Conservation (phyloP, 2,113 vertebrate species). For the Calyptommatus sinebrachiatus region DNA sequence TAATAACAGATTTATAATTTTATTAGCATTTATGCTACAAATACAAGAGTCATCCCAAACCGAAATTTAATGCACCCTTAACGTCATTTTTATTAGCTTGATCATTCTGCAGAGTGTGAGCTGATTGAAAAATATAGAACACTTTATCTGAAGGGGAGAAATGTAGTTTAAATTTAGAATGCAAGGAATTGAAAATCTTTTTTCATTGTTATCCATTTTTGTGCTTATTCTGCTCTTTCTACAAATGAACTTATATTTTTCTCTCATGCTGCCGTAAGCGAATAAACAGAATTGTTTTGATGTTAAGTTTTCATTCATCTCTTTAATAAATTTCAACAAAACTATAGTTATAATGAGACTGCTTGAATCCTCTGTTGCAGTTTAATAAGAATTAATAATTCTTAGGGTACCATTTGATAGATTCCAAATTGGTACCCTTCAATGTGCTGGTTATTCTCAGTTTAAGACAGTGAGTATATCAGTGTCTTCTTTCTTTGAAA, state of each 20-base stretch:
- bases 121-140: slow-evolving; percentile 54
- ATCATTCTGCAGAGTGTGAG: slow-evolving; percentile 63
- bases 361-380: not conserved
- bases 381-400: not conserved
- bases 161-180: slow-evolving; percentile 25
- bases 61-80: slow-evolving; percentile 69
- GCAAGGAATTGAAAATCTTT: slow-evolving; percentile 22
- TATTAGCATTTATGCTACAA: slow-evolving; percentile 74
- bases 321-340: slow-evolving; percentile 1
- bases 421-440: not conserved
- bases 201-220: not conserved
- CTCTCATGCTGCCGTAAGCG: not conserved
- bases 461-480: not conserved
- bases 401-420: not conserved
- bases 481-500: not conserved
- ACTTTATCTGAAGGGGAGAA: slow-evolving; percentile 44
- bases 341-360: not conserved
- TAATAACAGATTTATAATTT: slow-evolving; percentile 78
- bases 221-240: not conserved
- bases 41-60: slow-evolving; percentile 64
- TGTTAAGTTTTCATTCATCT: not conserved
- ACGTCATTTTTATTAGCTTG: slow-evolving; percentile 71
- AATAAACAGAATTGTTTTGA: not conserved
- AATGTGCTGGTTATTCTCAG: not conserved
- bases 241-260: not conserved